Percentiles rank a stretch among this genome's conserved stretches.
phyloP scores from a whole-genome alignment of 2,797 vertebrate genomes.

The Sphaeramia orbicularis region DNA sequence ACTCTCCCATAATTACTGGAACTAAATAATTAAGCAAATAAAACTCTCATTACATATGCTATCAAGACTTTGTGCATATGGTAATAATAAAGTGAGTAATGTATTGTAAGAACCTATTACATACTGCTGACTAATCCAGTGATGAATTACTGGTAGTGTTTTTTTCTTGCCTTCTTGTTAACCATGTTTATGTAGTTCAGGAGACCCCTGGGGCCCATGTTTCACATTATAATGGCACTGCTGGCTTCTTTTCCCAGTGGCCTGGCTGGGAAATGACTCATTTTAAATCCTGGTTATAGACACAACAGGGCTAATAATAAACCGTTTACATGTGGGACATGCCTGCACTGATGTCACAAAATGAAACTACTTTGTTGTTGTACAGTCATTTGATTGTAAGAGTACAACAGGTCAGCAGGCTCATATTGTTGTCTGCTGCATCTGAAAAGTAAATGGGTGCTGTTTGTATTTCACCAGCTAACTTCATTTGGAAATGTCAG shows the following conservation, averaged over 20 bases:
- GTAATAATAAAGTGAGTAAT: constrained; percentile 26
- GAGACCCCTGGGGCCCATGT: constrained; percentile 55
- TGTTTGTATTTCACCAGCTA: constrained; percentile 19
- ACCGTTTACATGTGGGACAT: constrained; percentile 30
- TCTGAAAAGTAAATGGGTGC: constrained; percentile 2
- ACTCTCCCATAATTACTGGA: background rate
- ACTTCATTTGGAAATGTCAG: constrained; percentile 23
- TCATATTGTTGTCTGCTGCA: constrained; percentile 54
- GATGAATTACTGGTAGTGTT: constrained; percentile 33
- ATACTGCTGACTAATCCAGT: constrained; percentile 8
- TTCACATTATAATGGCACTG: constrained; percentile 45
- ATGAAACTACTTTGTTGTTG: constrained; percentile 24
- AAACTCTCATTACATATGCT: background rate
- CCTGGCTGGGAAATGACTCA: constrained; percentile 56
- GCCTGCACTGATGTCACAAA: constrained; percentile 36
- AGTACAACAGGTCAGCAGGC: constrained; percentile 18
- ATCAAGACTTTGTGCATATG: constrained; percentile 2
- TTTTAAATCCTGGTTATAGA: constrained; percentile 44
- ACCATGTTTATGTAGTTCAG: constrained; percentile 55
- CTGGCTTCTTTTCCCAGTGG: constrained; percentile 56
- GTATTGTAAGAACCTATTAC: constrained; percentile 16
- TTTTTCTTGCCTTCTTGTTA: constrained; percentile 27
- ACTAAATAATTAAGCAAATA: background rate
- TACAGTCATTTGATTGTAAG: constrained; percentile 49
- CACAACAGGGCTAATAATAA: constrained; percentile 54